A percentile compares a stretch with the other conserved stretches of the same genome.
Conservation (phyloP, 1,140 invertebrate species). For the Lordiphosa mommai region DNA sequence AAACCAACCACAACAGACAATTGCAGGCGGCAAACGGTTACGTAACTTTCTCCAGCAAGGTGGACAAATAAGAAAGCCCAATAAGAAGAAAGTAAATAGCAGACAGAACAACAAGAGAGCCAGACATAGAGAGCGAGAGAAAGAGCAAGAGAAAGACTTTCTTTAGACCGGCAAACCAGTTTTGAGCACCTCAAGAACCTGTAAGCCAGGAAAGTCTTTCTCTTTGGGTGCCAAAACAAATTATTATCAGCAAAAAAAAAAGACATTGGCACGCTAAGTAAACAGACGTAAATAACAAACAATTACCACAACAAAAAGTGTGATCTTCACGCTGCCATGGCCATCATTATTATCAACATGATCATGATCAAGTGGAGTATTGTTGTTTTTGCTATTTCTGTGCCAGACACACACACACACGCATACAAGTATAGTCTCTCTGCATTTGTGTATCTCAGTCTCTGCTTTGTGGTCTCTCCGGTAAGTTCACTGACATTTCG, state of each 20-base stretch:
- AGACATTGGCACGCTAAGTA: constrained; percentile 50
- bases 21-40: constrained; percentile 47
- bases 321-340: constrained; percentile 59
- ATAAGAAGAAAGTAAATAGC: constrained; percentile 55
- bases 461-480: constrained; percentile 12
- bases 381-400: constrained; percentile 36
- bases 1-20: constrained; percentile 3
- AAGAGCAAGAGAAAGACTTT: constrained; percentile 47
- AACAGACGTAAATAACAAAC: constrained; percentile 45
- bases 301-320: constrained; percentile 24
- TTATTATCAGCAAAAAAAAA: constrained; percentile 6
- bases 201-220: constrained; percentile 37
- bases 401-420: constrained; percentile 41
- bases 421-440: background rate
- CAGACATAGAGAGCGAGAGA: constrained; percentile 4
- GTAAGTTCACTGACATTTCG: constrained; percentile 72
- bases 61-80: constrained; percentile 44
- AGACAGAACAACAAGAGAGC: constrained; percentile 16
- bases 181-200: no score
- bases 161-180: constrained; percentile 27
- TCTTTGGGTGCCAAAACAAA: background rate
- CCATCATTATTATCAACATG: constrained; percentile 34
- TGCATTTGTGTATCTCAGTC: constrained; percentile 10
- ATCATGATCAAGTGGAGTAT: constrained; percentile 27
- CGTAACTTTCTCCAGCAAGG: constrained; percentile 60